Conservation (phyloP, 2,113 vertebrate genomes). For the Petrocephalus microphthalmus region DNA sequence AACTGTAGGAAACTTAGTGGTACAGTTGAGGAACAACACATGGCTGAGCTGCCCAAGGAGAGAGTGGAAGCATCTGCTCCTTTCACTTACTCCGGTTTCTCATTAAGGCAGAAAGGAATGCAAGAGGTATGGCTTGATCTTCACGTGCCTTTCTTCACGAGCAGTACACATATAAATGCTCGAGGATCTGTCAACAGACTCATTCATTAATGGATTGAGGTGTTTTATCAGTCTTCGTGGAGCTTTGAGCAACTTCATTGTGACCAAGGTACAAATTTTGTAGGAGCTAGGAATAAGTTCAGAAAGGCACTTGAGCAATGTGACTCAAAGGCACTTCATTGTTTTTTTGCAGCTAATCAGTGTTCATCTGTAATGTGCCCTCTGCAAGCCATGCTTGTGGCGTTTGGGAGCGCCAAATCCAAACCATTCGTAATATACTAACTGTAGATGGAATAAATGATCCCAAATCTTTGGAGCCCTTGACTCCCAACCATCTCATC, state of each 20-base stretch:
- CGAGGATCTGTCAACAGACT: conserved; percentile 25
- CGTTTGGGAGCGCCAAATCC: conserved; percentile 5
- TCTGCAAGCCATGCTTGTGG: conserved; percentile 1
- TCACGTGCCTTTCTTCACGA: conserved; percentile 25
- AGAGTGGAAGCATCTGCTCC: conserved; percentile 10
- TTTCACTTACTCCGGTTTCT: background rate
- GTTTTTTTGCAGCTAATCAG: no score
- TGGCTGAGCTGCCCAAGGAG: conserved; percentile 27
- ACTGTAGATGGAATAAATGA: no score
- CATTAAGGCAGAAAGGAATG: conserved; percentile 20
- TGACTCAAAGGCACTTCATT: conserved; percentile 14
- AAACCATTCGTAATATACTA: no score
- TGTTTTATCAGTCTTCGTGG: conserved; percentile 27
- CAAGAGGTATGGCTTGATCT: conserved; percentile 32
- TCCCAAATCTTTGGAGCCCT: no score
- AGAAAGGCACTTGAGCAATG: conserved; percentile 19
- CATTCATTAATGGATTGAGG: conserved; percentile 22
- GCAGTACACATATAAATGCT: conserved; percentile 30
- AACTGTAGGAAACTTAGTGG: conserved; percentile 10
- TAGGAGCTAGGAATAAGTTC: conserved; percentile 18
- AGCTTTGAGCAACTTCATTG: conserved; percentile 14
- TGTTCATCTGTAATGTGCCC: conserved; percentile 25
- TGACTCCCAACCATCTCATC: no score
- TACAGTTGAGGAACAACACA: conserved; percentile 1
- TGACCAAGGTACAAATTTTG: conserved; percentile 25